phyloP scores from a whole-genome alignment of 64 coral and sea anemone species.

The Stichodactyla helianthus region DNA sequence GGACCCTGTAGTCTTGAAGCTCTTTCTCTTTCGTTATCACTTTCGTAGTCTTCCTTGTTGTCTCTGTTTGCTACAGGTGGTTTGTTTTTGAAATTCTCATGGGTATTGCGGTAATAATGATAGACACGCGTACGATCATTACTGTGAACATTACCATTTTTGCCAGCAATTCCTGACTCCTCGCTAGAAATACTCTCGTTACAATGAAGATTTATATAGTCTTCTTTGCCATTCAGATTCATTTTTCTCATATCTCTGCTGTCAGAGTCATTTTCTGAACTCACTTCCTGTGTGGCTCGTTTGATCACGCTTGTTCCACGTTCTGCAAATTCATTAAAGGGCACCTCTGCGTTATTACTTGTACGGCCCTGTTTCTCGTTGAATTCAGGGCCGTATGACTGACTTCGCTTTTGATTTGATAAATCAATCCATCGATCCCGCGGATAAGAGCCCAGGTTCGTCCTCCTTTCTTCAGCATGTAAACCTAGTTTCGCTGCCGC shows the following conservation, averaged over 20 bases:
- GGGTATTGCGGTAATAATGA: conserved; percentile 51
- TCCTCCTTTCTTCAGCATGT: conserved; percentile 12
- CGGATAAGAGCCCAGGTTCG: neutral
- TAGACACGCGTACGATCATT: conserved; percentile 40
- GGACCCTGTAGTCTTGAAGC: neutral
- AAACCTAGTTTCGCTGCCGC: conserved; percentile 33
- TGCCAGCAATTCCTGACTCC: neutral
- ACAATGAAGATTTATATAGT: conserved; percentile 37
- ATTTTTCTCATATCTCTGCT: conserved; percentile 53
- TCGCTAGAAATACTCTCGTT: conserved; percentile 59
- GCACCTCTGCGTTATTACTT: conserved; percentile 38
- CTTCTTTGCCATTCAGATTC: conserved; percentile 17
- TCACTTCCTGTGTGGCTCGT: conserved; percentile 64
- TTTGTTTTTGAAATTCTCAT: conserved; percentile 23
- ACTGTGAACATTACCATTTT: neutral
- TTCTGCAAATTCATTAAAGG: conserved; percentile 24
- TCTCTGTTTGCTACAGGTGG: conserved; percentile 10
- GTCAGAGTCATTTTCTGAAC: conserved; percentile 57
- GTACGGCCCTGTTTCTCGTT: neutral
- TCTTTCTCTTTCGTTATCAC: conserved; percentile 32
- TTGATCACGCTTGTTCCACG: conserved; percentile 64
- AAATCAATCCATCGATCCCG: conserved; percentile 59
- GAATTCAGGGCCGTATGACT: neutral
- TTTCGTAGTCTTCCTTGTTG: conserved; percentile 54
- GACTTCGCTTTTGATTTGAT: conserved; percentile 19